Conservation (phyloP, 2,888 invertebrate genomes). For the Campoplex capitator region DNA sequence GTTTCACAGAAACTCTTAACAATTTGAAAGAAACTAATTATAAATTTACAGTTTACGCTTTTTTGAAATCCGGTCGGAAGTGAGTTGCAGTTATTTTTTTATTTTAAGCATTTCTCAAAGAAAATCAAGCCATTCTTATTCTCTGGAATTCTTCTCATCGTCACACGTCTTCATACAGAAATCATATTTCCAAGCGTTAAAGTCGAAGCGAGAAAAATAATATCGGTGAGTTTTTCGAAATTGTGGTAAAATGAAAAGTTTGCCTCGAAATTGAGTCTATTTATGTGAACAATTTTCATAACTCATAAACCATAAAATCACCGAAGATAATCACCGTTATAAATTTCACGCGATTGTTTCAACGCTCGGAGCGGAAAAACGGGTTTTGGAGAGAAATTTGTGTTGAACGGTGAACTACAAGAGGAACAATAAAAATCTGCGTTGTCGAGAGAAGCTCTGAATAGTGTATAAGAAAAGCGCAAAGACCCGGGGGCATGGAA, state of each 20-base stretch:
- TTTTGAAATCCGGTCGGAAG: not conserved
- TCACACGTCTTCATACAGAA: not conserved
- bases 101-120: not conserved
- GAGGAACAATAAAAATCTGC: not conserved
- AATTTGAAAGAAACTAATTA: slow-evolving; percentile 20
- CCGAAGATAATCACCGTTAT: not conserved
- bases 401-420: not conserved
- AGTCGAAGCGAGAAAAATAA: not conserved
- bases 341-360: not conserved
- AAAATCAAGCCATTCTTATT: not conserved
- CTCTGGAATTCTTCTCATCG: not conserved
- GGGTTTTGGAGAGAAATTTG: not conserved
- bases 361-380: not conserved
- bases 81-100: slow-evolving; percentile 3
- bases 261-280: not conserved
- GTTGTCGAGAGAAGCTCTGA: not conserved
- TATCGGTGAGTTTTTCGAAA: not conserved
- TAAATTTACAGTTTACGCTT: slow-evolving; percentile 9
- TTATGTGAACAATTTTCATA: not conserved
- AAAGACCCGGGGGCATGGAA: not conserved
- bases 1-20: slow-evolving; percentile 5
- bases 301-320: not conserved
- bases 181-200: not conserved
- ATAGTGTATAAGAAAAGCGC: slow-evolving; percentile 1
- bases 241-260: not conserved